A percentile compares a stretch with the other conserved stretches of the same genome.
These are phyloP conservation scores for Eufriesea mexicana DNA, from an alignment of 1,140 invertebrate genomes.

Conservation along the genomic window DNA sequence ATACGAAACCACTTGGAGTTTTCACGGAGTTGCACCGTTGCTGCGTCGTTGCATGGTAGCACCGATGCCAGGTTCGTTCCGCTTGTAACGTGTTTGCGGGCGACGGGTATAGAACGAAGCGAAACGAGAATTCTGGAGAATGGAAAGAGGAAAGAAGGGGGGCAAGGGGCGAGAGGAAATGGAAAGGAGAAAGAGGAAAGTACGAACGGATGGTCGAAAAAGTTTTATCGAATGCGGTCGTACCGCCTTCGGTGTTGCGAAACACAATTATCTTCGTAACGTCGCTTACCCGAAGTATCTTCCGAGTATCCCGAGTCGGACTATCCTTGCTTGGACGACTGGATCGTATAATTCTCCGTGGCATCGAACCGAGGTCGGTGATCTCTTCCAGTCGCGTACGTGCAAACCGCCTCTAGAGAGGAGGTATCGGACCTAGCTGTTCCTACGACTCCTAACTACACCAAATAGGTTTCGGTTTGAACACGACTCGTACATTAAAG, in stretches of 20 bases:
- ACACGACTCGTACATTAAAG: conserved; percentile 80
- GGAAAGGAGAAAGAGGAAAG: conserved; percentile 18
- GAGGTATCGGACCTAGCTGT: conserved; percentile 62
- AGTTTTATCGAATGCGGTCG: conserved; percentile 76
- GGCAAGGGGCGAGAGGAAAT: background rate
- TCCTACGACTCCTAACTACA: conserved; percentile 72
- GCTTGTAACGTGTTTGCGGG: conserved; percentile 48
- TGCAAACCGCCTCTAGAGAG: conserved; percentile 21
- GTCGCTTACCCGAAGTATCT: conserved; percentile 56
- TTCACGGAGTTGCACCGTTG: conserved; percentile 52
- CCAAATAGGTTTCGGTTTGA: conserved; percentile 75
- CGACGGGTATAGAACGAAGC: conserved; percentile 29
- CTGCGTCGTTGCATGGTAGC: background rate
- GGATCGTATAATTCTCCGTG: conserved; percentile 57
- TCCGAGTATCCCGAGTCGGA: conserved; percentile 22
- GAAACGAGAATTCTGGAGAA: conserved; percentile 10
- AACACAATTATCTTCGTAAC: conserved; percentile 76
- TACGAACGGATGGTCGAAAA: conserved; percentile 60
- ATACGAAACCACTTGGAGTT: conserved; percentile 58
- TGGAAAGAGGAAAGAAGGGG: background rate
- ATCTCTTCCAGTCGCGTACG: conserved; percentile 48
- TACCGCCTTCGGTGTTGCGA: conserved; percentile 64
- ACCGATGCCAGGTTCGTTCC: conserved; percentile 47
- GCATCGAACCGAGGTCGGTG: conserved; percentile 58
- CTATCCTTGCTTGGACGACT: conserved; percentile 23